Evolutionary conservation across 2,113 vertebrate genomes (phyloP).

Genomic region (Eptesicus fuscus): DNA sequence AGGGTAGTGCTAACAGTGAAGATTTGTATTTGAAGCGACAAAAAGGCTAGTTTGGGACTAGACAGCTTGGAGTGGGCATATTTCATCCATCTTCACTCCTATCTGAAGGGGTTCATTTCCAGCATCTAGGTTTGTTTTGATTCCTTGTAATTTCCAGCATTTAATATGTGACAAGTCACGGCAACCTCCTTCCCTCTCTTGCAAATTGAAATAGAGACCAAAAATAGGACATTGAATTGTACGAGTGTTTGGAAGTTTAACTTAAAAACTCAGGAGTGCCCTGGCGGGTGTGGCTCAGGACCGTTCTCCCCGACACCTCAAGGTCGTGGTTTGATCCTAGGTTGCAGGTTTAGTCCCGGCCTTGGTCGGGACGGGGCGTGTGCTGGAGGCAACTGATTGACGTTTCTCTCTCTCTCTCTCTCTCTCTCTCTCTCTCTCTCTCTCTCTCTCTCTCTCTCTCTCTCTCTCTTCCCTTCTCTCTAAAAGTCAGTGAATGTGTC

Average conservation of each 20-base stretch:
- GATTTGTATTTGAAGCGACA: background rate
- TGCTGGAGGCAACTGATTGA: too few species aligned
- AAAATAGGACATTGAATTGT: background rate
- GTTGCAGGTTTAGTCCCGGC: too few species aligned
- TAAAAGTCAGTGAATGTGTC: too few species aligned
- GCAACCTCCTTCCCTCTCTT: background rate
- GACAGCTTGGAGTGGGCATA: background rate
- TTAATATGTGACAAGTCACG: background rate
- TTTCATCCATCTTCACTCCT: background rate
- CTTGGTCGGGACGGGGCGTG: too few species aligned
- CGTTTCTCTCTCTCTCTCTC: too few species aligned
- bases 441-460: fast-evolving
- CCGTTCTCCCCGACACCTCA: too few species aligned
- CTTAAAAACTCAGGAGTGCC: background rate
- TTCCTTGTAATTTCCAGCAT: background rate
- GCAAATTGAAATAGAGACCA: background rate
- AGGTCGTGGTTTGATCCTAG: too few species aligned
- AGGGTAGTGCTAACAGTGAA: background rate
- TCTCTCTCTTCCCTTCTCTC: too few species aligned
- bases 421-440: too few species aligned
- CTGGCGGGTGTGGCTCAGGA: too few species aligned
- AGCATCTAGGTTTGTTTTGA: background rate
- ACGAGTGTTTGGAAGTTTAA: background rate
- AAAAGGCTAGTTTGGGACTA: background rate
- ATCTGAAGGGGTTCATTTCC: background rate